A percentile compares a stretch with the other conserved stretches of the same genome.
phyloP scores from a whole-genome alignment of 2,888 invertebrate species.

The Epirrita christyi region DNA sequence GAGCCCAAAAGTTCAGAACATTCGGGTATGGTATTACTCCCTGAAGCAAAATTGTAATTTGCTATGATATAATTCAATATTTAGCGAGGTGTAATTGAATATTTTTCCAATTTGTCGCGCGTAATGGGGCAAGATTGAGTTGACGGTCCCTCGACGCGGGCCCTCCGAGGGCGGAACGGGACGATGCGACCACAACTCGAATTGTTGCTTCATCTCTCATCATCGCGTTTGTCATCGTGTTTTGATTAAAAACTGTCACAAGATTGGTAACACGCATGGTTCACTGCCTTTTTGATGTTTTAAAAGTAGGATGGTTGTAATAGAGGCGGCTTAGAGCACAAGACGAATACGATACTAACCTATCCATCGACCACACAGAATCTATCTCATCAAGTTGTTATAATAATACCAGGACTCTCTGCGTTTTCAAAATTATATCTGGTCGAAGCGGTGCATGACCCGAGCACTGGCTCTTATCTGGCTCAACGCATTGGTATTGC shows the following conservation, averaged over 20 bases:
- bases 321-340: no score
- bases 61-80: slow-evolving; percentile 83
- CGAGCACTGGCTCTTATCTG: no score
- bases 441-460: no score
- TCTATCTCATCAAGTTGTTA: no score
- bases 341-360: no score
- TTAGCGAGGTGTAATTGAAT: slow-evolving; percentile 83
- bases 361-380: no score
- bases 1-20: slow-evolving; percentile 1
- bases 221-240: slow-evolving; percentile 39
- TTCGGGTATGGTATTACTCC: slow-evolving; percentile 56
- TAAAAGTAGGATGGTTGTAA: no score
- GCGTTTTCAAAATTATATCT: no score
- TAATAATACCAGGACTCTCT: no score
- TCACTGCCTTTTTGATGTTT: no score
- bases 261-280: no score
- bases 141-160: slow-evolving; percentile 71
- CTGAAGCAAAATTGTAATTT: slow-evolving; percentile 80
- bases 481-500: no score
- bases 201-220: slow-evolving; percentile 48
- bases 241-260: slow-evolving; percentile 6
- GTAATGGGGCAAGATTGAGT: slow-evolving; percentile 85
- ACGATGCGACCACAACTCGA: slow-evolving; percentile 32
- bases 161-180: slow-evolving; percentile 44
- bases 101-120: slow-evolving; percentile 85